Base-by-base conservation (phyloP, 2,888 invertebrate species). In the Mycalesis mineus region DNA sequence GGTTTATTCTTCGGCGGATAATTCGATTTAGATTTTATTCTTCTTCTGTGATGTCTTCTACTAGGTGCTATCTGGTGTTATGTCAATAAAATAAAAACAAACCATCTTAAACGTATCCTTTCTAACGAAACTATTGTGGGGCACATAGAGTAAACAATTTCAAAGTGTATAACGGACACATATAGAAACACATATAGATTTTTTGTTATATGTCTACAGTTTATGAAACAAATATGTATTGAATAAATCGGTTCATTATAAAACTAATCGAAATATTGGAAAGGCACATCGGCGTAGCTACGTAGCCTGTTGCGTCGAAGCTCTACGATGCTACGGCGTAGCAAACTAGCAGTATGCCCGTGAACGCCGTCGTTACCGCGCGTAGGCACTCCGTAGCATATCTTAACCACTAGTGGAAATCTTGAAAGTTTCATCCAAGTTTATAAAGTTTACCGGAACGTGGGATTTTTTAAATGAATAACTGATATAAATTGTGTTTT, bases 311-410 rank as follows among this genome's bases (percentile, higher is more conserved):
- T 84, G 84, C 84, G 80, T 71, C 76, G 78, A 72, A 76, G 77
- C 68, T 22, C 22, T 22, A 22, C 22, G 22, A 5, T 22, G 59
- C 68, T 67, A 69, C 70, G 63, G 58, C 72, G 75, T 82, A 82
- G 87, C n/a, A n/a, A n/a, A n/a, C n/a, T n/a, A n/a, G n/a, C 86
- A 88, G 88, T 88, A 75, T 77, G 78, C 77, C 75, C 74, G 73
- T 77, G 80, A 72, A 76, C 69, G 73, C 73, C 84, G 78, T 68
- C 68, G 82, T 76, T 80, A 73, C 77, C 84, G 78, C 83, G 72
- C 86, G 87, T 79, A 74, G 60, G 74, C 73, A 72, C 62, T 9
- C 42, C 57, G 51, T 36, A 63, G 58, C 57, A 55, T 50, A 58
- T 52, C 56, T 57, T 57, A 40, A 40, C 53, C 42, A 48, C 48